A percentile compares a stretch with the other conserved stretches of the same genome.
Evolutionary conservation across 2,113 vertebrate genomes (phyloP).

Genomic region (Labeo rohita): DNA sequence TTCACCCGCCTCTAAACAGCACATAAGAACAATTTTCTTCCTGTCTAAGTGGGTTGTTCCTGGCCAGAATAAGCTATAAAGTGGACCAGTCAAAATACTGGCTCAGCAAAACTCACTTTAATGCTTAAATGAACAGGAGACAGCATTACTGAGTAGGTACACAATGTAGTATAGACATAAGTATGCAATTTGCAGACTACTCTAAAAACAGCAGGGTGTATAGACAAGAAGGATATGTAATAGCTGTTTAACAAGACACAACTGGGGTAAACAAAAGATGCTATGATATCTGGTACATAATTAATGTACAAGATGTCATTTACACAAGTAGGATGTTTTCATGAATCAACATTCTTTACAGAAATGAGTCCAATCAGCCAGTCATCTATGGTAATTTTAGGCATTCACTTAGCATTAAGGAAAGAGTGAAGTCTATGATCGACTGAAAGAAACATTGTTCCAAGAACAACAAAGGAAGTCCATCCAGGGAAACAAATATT

Average conservation of each 20-base stretch:
- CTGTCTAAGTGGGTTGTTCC: neutral
- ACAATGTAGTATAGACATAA: neutral
- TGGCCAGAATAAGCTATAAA: neutral
- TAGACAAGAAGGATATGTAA: neutral
- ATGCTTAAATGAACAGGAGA: neutral
- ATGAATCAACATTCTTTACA: neutral
- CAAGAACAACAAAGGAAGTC: neutral
- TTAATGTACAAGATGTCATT: neutral
- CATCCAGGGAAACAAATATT: neutral
- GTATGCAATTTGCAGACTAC: neutral
- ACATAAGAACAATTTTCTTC: neutral
- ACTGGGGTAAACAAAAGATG: slow-evolving; percentile 1
- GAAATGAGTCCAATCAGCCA: no score
- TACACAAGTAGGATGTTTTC: neutral
- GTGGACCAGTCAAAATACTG: neutral
- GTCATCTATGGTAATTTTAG: neutral
- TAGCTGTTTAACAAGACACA: neutral
- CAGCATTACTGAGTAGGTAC: neutral
- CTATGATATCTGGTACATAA: neutral
- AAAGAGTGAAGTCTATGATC: neutral
- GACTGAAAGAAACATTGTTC: neutral
- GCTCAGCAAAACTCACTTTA: neutral
- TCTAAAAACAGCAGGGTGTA: neutral
- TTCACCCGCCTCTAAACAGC: neutral
- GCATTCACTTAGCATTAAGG: neutral